Percentiles rank a stretch among this genome's conserved stretches.
Evolutionary conservation across 2,888 invertebrate species (phyloP).

Genomic region (Tupiocoris notatus): DNA sequence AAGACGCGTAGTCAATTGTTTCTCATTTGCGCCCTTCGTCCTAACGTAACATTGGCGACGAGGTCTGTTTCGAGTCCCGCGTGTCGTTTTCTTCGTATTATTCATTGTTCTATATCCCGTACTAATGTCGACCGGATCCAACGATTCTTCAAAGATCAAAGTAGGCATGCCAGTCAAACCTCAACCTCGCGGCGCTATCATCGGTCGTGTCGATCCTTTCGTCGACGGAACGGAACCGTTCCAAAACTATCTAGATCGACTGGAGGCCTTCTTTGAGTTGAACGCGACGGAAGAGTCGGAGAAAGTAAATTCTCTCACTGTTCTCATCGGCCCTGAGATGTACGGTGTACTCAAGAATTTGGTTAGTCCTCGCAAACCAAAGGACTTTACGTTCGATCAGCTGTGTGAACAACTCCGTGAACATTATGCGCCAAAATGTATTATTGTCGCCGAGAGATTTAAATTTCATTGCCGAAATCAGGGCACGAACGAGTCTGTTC

Average conservation of each 20-base stretch:
- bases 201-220: slow-evolving; percentile 15
- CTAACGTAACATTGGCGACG: neutral
- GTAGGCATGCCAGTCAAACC: neutral
- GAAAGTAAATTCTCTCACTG: slow-evolving; percentile 34
- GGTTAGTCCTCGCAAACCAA: slow-evolving; percentile 26
- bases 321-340: slow-evolving; percentile 35
- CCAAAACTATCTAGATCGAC: slow-evolving; percentile 3
- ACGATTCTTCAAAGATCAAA: too few species aligned
- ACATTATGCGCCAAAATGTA: slow-evolving; percentile 31
- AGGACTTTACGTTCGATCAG: slow-evolving; percentile 21
- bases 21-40: neutral
- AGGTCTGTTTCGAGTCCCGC: neutral
- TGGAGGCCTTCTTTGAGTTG: slow-evolving; percentile 29
- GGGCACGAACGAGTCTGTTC: slow-evolving; percentile 21
- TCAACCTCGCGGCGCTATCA: slow-evolving; percentile 1
- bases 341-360: slow-evolving; percentile 42
- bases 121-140: neutral
- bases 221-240: neutral
- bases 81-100: too few species aligned
- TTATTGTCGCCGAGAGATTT: slow-evolving; percentile 37
- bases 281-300: slow-evolving; percentile 22
- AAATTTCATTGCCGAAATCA: slow-evolving; percentile 36
- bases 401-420: neutral
- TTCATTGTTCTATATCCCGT: too few species aligned
- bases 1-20: neutral